Percentiles rank a stretch among this genome's conserved stretches.
Evolutionary conservation across 2,797 vertebrate genomes (phyloP).

Genomic region (Manis crassicaudata): DNA sequence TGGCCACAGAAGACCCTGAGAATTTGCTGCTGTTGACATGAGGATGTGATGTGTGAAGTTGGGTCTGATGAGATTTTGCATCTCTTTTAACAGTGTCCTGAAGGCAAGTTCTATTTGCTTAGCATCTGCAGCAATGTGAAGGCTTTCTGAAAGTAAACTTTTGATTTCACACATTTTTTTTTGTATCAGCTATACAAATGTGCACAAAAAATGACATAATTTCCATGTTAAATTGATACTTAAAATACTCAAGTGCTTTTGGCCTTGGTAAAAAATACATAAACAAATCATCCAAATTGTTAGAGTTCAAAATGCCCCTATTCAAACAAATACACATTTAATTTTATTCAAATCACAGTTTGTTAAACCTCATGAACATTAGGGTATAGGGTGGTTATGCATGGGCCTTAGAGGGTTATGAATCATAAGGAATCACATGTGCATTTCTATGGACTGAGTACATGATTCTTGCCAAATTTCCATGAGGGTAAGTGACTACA

Average conservation of each 20-base stretch:
- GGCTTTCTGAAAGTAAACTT: background rate
- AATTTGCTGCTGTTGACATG: background rate
- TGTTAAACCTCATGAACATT: background rate
- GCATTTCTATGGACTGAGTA: background rate
- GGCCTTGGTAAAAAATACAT: background rate
- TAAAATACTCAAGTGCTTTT: background rate
- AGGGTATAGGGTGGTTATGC: background rate
- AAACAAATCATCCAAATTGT: background rate
- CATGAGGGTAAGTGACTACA: background rate
- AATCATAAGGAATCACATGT: background rate
- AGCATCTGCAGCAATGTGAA: background rate
- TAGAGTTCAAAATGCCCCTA: background rate
- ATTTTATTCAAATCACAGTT: background rate
- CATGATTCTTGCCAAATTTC: background rate
- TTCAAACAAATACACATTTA: slow-evolving; percentile 31
- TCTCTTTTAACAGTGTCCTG: background rate
- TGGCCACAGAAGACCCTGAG: background rate
- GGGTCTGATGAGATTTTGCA: background rate
- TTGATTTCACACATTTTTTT: slow-evolving; percentile 16
- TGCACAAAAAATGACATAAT: background rate
- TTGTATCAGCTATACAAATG: background rate
- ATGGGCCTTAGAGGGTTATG: background rate
- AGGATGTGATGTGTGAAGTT: background rate
- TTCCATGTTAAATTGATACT: slow-evolving; percentile 6
- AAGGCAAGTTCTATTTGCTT: background rate